Conservation (phyloP, 2,888 invertebrate genomes). For the Fabriciana adippe region DNA sequence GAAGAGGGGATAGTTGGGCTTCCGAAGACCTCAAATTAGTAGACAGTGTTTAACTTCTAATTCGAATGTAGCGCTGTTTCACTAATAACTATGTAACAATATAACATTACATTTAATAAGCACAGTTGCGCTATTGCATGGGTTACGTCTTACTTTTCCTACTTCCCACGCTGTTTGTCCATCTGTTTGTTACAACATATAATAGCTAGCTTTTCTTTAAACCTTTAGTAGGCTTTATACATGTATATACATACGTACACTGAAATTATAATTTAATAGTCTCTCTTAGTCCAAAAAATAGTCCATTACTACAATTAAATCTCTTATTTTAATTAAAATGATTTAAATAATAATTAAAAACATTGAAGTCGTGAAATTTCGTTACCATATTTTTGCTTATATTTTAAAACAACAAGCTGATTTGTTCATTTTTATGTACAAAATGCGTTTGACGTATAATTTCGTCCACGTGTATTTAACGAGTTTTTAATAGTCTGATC, state of each 20-base stretch:
- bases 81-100: not conserved
- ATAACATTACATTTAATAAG: slow-evolving; percentile 1
- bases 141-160: slow-evolving; percentile 18
- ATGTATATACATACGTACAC: not conserved
- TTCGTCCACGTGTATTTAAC: slow-evolving; percentile 17
- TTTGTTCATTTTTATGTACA: not conserved
- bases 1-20: too few species aligned
- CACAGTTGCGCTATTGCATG: slow-evolving; percentile 4
- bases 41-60: too few species aligned
- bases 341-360: too few species aligned
- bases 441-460: not conserved
- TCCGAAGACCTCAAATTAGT: too few species aligned
- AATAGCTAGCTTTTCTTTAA: not conserved
- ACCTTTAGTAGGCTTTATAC: not conserved
- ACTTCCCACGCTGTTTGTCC: slow-evolving; percentile 20
- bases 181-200: slow-evolving; percentile 19
- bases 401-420: too few species aligned
- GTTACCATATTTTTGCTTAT: too few species aligned
- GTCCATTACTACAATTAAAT: too few species aligned
- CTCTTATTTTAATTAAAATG: too few species aligned
- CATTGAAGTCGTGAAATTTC: too few species aligned
- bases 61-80: too few species aligned
- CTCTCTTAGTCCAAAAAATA: too few species aligned
- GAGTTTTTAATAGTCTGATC: slow-evolving; percentile 13
- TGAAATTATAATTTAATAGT: too few species aligned